Percentiles rank a stretch among this genome's conserved stretches.
phyloP scores from a whole-genome alignment of 1,140 invertebrate genomes.

The Heliothis virescens region DNA sequence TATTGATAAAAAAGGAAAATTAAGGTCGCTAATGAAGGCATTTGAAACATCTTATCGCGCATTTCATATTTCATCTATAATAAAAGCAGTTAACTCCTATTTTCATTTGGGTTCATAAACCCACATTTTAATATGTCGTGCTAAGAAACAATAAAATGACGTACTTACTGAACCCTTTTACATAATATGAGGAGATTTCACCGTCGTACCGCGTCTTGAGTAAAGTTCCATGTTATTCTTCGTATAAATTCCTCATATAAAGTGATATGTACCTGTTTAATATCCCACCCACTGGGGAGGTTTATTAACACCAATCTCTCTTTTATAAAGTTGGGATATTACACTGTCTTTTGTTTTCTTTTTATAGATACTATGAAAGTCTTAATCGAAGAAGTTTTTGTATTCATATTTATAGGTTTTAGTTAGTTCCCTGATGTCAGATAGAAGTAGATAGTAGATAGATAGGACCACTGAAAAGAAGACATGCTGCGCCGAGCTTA shows the following conservation, averaged over 20 bases:
- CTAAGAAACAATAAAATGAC: constrained; percentile 17
- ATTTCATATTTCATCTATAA: not conserved
- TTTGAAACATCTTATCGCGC: not conserved
- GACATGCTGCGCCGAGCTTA: no score
- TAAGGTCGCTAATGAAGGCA: no score
- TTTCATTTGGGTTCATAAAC: constrained; percentile 22
- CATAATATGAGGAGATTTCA: constrained; percentile 14
- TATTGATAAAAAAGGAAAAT: no score
- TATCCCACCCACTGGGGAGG: not conserved
- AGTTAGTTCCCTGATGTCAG: no score
- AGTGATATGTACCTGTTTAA: not conserved
- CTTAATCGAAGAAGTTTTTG: no score
- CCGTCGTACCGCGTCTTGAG: constrained; percentile 2
- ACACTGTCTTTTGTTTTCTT: not conserved
- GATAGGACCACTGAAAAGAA: no score
- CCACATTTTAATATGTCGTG: constrained; percentile 23
- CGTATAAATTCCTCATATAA: constrained; percentile 4
- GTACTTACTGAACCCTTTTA: constrained; percentile 24
- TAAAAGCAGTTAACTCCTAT: not conserved
- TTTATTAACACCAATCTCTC: not conserved
- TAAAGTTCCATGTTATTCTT: constrained; percentile 13
- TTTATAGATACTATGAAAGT: not conserved
- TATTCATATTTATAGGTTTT: no score
- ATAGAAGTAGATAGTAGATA: no score
- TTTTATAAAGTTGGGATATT: not conserved